Evolutionary conservation across 92 coral and sea anemone genomes (phyloP), one percentile per base, ranked within the genome.

Genomic region (Heliopora coerulea): DNA sequence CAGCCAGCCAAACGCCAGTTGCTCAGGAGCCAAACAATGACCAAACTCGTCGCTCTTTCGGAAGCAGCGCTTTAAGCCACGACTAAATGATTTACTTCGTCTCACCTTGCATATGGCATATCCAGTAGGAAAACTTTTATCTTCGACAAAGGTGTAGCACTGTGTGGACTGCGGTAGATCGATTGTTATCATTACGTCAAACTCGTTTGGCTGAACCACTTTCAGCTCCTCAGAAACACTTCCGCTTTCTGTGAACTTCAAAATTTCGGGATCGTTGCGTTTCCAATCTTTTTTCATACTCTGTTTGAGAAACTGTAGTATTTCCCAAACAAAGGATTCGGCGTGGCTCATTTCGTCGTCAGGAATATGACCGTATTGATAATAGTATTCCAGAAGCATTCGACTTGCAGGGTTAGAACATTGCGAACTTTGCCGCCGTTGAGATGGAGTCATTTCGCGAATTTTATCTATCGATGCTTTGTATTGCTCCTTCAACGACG

Each of bases 161-260:
- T 70, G 39, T 15, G 35, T 17, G n/a, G 62, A 48, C 7, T 23
- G 3, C 4, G 58, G 26, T 23, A 70, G 25, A 19, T 18, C 26
- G 20, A 70, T 52, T 70, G 35, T 35, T 2, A 70, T 56, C 23
- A 70, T 48, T 0, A 70, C 64, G 28, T 70, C 77, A 50, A 70
- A 70, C 20, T 70, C 77, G 23, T 70, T 63, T 10, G 77, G 63
- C 37, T 70, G 44, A 49, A 56, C 63, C 2, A 70, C 77, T 70
- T 70, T 70, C 63, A 70, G 27, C n/a, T 59, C 46, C 40, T 70
- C 77, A 30, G 8, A 48, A 26, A 31, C 64, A 52, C 77, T 70
- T 28, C 77, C 77, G 29, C 77, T 26, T 70, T 70, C 37, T 14
- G 49, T 15, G 49, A 70, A 70, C 0, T 70, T 30, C 10, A 39